Evolutionary conservation across 2,113 vertebrate genomes (phyloP).

Genomic region (Cisticola juncidis): DNA sequence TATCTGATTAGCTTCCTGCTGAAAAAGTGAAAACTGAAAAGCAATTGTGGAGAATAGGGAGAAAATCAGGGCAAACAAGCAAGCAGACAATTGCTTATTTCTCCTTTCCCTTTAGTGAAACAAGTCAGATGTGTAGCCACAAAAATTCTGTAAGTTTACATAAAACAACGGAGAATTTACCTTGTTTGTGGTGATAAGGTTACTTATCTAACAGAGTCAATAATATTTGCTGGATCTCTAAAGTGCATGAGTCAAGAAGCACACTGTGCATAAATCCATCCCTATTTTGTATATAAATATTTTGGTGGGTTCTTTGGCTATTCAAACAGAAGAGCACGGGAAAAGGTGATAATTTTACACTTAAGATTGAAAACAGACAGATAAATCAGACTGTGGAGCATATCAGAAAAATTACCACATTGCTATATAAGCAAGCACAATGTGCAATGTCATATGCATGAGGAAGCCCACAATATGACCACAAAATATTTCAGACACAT

Average conservation of each 20-base stretch:
- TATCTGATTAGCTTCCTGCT: neutral
- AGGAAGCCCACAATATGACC: neutral
- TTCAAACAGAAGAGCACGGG: neutral
- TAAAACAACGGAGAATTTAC: neutral
- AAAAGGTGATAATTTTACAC: neutral
- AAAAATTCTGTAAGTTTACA: neutral
- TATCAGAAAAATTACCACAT: neutral
- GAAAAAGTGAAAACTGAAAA: neutral
- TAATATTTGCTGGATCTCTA: neutral
- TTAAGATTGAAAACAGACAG: neutral
- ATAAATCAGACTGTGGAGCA: neutral
- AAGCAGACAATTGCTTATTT: neutral
- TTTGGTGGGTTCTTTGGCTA: neutral
- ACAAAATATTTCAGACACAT: neutral
- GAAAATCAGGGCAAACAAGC: neutral
- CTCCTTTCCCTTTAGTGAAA: neutral
- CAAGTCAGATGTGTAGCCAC: neutral
- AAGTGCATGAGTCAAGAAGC: neutral
- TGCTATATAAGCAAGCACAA: neutral
- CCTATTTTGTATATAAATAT: neutral
- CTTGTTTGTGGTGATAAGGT: neutral
- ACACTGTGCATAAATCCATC: neutral
- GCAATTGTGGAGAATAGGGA: neutral
- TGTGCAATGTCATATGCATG: rapidly evolving
- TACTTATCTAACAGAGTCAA: neutral